Evolutionary conservation across 1,140 invertebrate genomes (phyloP), one percentile per base, ranked within the genome.

Genomic region (Philotrypesis tridentata): DNA sequence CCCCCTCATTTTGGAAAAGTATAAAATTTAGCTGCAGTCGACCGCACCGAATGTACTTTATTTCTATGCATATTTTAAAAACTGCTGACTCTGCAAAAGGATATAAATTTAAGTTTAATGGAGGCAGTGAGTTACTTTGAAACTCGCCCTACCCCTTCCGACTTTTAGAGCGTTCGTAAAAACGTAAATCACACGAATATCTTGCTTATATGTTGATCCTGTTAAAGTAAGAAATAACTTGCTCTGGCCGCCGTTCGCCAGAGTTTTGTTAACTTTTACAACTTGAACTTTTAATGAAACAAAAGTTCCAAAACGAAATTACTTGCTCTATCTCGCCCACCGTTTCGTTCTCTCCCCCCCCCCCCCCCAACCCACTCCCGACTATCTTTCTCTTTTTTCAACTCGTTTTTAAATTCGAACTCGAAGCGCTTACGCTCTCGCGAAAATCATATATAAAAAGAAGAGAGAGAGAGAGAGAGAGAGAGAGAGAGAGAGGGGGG

Each of bases 101-200:
- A 67, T 82, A 78, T 82, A 82, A 82, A 82, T 82, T 82, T 63
- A 67, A 82, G 55, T 82, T 78, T 77, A 77, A 82, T 78, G 68
- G 80, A 78, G 33, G 67, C 37, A 78, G 55, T 29, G 77, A 72
- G 68, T 82, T 82, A 78, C 80, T 78, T 82, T 78, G 27, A 82
- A 82, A 82, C 48, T 63, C 74, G 25, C 55, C 23, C n/a, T 29
- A 2, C 48, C 48, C 48, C 43, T 29, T 61, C 60, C 55, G 29
- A 65, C 37, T 80, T 81, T 74, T 81, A 75, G 71, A 75, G 67
- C 73, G 80, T 82, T 82, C 73, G 74, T 82, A 75, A 82, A 78
- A 82, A 78, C 80, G 80, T 82, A 82, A 78, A 82, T 82, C 80
- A 82, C 80, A 77, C 80, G 75, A 78, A 78, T 78, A 82, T 82